These are phyloP conservation scores for Heteromormyrus szaboi DNA, from an alignment of 2,797 vertebrate genomes.

Conservation along the genomic window DNA sequence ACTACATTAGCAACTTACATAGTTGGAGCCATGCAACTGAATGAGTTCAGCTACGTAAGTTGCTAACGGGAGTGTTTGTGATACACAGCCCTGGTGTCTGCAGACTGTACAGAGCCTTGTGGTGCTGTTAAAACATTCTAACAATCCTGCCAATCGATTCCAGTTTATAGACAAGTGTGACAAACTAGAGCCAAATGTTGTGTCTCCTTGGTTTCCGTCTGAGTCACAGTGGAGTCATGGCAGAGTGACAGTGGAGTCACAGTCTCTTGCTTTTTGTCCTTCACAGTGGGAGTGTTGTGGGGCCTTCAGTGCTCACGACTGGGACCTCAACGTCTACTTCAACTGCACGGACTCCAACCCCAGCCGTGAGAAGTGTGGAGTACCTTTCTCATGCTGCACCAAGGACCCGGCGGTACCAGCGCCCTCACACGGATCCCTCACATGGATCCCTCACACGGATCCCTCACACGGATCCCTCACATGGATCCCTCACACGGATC, in stretches of 20 bases:
- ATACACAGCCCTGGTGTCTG: background rate
- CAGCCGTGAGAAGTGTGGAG: constrained; percentile 91
- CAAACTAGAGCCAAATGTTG: background rate
- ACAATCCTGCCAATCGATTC: background rate
- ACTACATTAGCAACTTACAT: background rate
- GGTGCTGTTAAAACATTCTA: background rate
- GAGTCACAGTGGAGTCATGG: background rate
- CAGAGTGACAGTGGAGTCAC: background rate
- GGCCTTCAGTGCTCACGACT: constrained; percentile 92
- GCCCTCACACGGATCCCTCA: background rate
- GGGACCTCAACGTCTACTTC: constrained; percentile 99
- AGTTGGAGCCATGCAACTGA: background rate
- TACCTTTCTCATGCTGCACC: constrained; percentile 96
- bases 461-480: too few relatives aligned
- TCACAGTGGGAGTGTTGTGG: constrained; percentile 96
- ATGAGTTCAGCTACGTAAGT: background rate
- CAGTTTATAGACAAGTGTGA: background rate
- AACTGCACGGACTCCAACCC: constrained; percentile 98
- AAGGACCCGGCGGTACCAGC: constrained; percentile 90
- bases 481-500: background rate
- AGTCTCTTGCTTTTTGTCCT: background rate
- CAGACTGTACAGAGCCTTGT: background rate
- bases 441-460: too few relatives aligned
- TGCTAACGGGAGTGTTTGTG: background rate
- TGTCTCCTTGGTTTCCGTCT: background rate